Conservation (phyloP, 2,797 vertebrate genomes). For the Clarias laeviceps region DNA sequence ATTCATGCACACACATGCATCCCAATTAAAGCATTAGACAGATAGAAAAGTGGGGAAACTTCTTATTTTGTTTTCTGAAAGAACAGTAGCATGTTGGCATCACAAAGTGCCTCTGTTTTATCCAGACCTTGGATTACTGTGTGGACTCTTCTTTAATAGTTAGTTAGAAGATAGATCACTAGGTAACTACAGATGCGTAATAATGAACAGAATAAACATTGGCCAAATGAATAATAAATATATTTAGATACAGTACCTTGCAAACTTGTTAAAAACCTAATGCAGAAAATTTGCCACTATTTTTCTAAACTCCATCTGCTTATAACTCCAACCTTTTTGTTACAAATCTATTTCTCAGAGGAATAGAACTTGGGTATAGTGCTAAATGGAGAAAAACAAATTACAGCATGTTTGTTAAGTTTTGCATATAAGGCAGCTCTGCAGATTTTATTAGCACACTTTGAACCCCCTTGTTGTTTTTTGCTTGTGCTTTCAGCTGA, state of each 20-base stretch:
- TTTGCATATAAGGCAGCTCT: constrained; percentile 26
- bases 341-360: not conserved
- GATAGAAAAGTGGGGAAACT: constrained; percentile 36
- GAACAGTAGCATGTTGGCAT: not conserved
- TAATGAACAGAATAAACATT: constrained; percentile 30
- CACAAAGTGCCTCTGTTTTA: not conserved
- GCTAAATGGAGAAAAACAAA: constrained; percentile 25
- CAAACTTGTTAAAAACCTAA: constrained; percentile 12
- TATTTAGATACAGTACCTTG: not conserved
- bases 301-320: not conserved
- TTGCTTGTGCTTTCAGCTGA: constrained; percentile 78
- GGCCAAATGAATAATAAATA: constrained; percentile 24
- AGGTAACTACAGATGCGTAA: constrained; percentile 25
- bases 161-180: not conserved
- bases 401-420: not conserved
- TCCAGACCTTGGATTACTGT: not conserved
- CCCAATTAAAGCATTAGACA: constrained; percentile 50
- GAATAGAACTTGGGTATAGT: not conserved
- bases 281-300: not conserved
- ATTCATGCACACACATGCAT: constrained; percentile 32
- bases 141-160: not conserved
- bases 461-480: constrained; percentile 20
- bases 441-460: constrained; percentile 4
- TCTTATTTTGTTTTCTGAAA: not conserved
- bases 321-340: not conserved